A percentile compares a stretch with the other conserved stretches of the same genome.
Evolutionary conservation across 1,140 invertebrate species (phyloP).

Genomic region (Manduca sexta): DNA sequence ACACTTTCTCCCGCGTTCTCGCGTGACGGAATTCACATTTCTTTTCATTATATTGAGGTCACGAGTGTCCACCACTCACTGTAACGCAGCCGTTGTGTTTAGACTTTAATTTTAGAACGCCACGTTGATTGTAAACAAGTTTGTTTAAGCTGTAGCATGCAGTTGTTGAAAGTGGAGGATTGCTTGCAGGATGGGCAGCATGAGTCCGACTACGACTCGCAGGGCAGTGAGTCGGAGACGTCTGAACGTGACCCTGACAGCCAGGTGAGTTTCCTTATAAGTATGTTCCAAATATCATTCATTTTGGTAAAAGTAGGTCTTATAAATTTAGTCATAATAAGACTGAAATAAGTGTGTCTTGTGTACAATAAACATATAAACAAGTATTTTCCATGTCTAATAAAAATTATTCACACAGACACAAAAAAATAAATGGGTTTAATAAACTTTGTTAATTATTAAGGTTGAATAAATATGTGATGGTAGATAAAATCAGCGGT

Average conservation of each 20-base stretch:
- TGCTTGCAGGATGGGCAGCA: slow-evolving; percentile 58
- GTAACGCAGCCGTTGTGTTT: slow-evolving; percentile 37
- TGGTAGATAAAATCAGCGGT: too few relatives aligned
- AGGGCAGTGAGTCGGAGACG: slow-evolving; percentile 51
- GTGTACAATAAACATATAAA: too few relatives aligned
- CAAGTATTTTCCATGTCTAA: too few relatives aligned
- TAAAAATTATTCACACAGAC: too few relatives aligned
- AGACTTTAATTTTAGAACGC: slow-evolving; percentile 38
- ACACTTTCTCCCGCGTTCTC: slow-evolving; percentile 64
- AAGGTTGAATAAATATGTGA: too few relatives aligned
- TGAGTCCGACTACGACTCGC: slow-evolving; percentile 62
- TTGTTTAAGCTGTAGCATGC: slow-evolving; percentile 37
- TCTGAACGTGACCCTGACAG: slow-evolving; percentile 56
- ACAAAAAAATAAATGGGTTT: too few relatives aligned
- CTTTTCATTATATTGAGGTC: slow-evolving; percentile 68
- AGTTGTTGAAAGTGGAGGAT: slow-evolving; percentile 56
- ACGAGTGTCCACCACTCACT: slow-evolving; percentile 51
- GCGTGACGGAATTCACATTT: slow-evolving; percentile 69
- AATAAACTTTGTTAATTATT: too few relatives aligned
- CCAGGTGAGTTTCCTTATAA: slow-evolving; percentile 29
- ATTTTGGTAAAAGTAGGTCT: too few relatives aligned
- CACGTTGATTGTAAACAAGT: slow-evolving; percentile 31
- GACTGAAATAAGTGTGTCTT: too few relatives aligned
- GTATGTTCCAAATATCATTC: neutral
- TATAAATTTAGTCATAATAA: too few relatives aligned